Evolutionary conservation across 2,113 vertebrate species (phyloP).

Genomic region (Myotis yumanensis): DNA sequence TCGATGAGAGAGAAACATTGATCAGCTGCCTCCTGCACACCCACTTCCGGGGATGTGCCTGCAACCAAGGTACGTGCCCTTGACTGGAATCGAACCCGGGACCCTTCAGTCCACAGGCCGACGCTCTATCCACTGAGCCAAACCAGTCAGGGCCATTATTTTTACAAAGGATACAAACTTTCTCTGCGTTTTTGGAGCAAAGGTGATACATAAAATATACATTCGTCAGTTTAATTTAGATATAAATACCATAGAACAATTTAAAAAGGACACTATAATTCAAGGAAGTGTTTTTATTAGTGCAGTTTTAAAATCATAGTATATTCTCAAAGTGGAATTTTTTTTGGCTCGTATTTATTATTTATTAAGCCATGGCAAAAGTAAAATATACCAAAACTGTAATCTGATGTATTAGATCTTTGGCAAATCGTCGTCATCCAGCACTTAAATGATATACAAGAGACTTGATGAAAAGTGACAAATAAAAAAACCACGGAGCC

Average conservation of each 20-base stretch:
- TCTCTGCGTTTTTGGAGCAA: neutral
- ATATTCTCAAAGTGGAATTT: conserved; percentile 41
- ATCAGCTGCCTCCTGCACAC: too few relatives aligned
- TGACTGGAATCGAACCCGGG: too few relatives aligned
- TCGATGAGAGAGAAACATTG: too few relatives aligned
- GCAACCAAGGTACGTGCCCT: too few relatives aligned
- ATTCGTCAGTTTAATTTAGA: neutral
- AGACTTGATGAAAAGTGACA: conserved; percentile 13
- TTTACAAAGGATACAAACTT: conserved; percentile 41
- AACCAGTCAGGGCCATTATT: neutral
- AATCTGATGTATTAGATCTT: neutral
- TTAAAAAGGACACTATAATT: neutral
- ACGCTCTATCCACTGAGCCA: too few relatives aligned
- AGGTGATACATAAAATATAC: neutral
- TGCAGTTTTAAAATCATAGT: conserved; percentile 28
- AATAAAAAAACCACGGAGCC: neutral
- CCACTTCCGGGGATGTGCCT: too few relatives aligned
- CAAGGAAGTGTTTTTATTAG: conserved; percentile 10
- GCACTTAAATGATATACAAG: neutral
- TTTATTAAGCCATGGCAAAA: neutral
- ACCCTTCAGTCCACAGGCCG: too few relatives aligned
- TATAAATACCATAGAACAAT: conserved; percentile 20
- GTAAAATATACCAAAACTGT: neutral
- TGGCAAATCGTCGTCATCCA: neutral
- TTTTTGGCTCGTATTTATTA: conserved; percentile 9